Conservation (phyloP, 2,888 invertebrate genomes). For the Minunthozetes semirufus region DNA sequence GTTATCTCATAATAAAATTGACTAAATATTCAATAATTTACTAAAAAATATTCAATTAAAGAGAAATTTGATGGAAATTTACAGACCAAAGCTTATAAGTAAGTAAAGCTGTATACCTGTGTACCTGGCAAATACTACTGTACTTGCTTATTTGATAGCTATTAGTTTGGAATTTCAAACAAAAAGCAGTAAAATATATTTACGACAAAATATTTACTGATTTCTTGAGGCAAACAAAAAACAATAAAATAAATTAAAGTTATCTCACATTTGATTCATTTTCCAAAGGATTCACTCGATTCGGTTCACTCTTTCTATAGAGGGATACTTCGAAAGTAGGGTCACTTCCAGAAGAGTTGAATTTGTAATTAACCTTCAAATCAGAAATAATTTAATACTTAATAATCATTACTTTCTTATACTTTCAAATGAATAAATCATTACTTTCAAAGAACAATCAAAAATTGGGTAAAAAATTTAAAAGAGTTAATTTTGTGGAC, state of each 20-base stretch:
- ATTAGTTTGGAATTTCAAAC: too few relatives aligned
- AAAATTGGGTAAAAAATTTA: background rate
- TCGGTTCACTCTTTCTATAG: slow-evolving; percentile 32
- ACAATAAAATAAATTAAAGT: background rate
- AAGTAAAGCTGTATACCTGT: too few relatives aligned
- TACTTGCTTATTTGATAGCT: too few relatives aligned
- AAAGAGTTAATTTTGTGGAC: background rate
- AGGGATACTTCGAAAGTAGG: slow-evolving; percentile 36
- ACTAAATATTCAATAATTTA: too few relatives aligned
- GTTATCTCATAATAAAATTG: too few relatives aligned
- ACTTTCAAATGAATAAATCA: too few relatives aligned
- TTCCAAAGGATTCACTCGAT: background rate
- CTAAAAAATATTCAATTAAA: too few relatives aligned
- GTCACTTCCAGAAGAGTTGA: slow-evolving; percentile 34
- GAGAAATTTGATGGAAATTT: too few relatives aligned
- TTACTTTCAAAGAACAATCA: too few relatives aligned
- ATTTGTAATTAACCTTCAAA: slow-evolving; percentile 35
- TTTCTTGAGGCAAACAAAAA: too few relatives aligned
- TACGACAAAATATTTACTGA: background rate
- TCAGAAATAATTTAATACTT: background rate
- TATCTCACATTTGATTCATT: slow-evolving; percentile 4
- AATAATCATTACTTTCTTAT: background rate
- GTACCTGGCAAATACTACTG: too few relatives aligned
- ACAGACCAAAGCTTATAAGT: too few relatives aligned
- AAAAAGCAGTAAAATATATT: background rate